These are phyloP conservation scores for Empis stercorea DNA, from an alignment of 2,888 invertebrate species.

Conservation along the genomic window DNA sequence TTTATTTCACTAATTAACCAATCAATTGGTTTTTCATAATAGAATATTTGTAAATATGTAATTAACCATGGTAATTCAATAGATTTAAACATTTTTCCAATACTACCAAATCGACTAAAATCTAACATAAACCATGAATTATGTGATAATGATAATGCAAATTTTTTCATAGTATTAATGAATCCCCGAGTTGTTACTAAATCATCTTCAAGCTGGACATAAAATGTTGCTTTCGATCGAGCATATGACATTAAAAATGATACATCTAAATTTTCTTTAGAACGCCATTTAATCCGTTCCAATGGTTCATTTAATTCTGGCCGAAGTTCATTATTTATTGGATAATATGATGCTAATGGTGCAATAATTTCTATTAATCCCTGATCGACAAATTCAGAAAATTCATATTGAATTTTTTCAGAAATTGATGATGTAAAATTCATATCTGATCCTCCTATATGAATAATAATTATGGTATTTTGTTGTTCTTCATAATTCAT, in stretches of 20 bases:
- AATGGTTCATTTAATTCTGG: slow-evolving; percentile 68
- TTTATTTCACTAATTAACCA: slow-evolving; percentile 81
- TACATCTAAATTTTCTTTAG: slow-evolving; percentile 81
- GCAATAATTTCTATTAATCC: slow-evolving; percentile 75
- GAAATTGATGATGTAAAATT: slow-evolving; percentile 57
- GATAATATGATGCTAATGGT: slow-evolving; percentile 68
- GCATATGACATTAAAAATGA: slow-evolving; percentile 83
- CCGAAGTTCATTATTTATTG: slow-evolving; percentile 51
- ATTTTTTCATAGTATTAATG: slow-evolving; percentile 63
- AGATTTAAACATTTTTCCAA: slow-evolving; percentile 70
- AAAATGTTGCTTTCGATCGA: slow-evolving; percentile 65
- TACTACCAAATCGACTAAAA: slow-evolving; percentile 65
- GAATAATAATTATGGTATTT: no score
- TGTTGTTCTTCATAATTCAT: no score
- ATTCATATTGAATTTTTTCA: slow-evolving; percentile 55
- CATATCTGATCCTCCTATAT: slow-evolving; percentile 63
- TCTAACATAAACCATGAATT: slow-evolving; percentile 76
- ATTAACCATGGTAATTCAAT: slow-evolving; percentile 67
- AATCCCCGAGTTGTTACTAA: slow-evolving; percentile 68
- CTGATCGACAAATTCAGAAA: slow-evolving; percentile 50
- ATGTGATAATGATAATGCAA: slow-evolving; percentile 54
- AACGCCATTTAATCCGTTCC: slow-evolving; percentile 69
- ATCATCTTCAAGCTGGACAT: slow-evolving; percentile 82
- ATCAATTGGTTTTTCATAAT: slow-evolving; percentile 83
- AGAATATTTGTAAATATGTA: slow-evolving; percentile 81